These are phyloP conservation scores for Tetragnatha montana DNA, from an alignment of 2,888 invertebrate species.

Conservation along the genomic window DNA sequence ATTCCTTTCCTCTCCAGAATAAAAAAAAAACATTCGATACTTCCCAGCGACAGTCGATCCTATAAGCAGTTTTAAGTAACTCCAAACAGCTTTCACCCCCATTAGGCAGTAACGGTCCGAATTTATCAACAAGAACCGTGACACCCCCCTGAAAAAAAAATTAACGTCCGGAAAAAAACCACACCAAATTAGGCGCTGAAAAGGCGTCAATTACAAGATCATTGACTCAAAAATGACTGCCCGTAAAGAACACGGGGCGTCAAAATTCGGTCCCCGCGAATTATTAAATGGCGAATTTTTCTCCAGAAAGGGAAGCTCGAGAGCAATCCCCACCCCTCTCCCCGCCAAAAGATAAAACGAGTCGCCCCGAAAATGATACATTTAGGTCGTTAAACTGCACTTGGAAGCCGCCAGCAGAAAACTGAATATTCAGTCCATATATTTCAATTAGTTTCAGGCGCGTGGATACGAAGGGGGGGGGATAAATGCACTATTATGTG, in stretches of 20 bases:
- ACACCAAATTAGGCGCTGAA: background rate
- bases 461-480: conserved; percentile 35
- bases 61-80: background rate
- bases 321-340: background rate
- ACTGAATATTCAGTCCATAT: conserved; percentile 36
- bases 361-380: conserved; percentile 40
- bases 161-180: background rate
- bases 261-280: background rate
- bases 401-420: conserved; percentile 27
- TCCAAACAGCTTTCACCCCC: background rate
- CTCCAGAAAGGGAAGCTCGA: background rate
- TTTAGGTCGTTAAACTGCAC: conserved; percentile 36
- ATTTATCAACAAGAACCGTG: background rate
- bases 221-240: background rate
- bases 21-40: background rate
- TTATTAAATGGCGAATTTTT: background rate
- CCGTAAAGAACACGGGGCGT: background rate
- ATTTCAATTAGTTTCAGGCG: conserved; percentile 59
- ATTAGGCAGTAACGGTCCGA: background rate
- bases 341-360: conserved; percentile 25
- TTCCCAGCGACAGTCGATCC: background rate
- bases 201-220: background rate
- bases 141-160: background rate
- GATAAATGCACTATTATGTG: conserved; percentile 13
- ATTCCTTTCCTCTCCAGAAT: background rate